Evolutionary conservation across 2,888 invertebrate genomes (phyloP), one percentile per base, ranked within the genome.

Genomic region (Eristalinus aeneus): DNA sequence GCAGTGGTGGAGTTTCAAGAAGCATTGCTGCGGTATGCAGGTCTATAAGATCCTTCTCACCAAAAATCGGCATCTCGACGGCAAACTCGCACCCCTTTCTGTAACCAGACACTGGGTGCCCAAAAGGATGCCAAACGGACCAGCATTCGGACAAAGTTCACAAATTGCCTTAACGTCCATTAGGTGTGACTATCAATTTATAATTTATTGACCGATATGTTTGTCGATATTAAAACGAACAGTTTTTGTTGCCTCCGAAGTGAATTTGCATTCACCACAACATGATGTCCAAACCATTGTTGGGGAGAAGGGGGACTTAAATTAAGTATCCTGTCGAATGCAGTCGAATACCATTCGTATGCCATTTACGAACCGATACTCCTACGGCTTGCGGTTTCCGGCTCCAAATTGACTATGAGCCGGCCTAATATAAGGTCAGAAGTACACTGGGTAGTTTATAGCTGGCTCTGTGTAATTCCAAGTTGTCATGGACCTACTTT

Each of bases 161-260:
- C 27, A 34, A 32, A 73, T 67, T 27, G 16, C 16, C 75, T 75
- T 76, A 85, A 73, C 75, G 76, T 72, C 80, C 85, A 80, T 85
- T 85, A 85, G 80, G 72, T 67, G 71, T 76, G 71, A 72, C 75
- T 76, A 76, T 68, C 80, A 85, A 72, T 85, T 85, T 71, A 80
- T 80, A 85, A 85, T 85, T 85, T 80, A 85, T 75, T 68, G 80
- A 46, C 54, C 61, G 23, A 67, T 76, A 80, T 75, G 75, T 63
- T 80, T 85, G 80, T 76, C 80, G 68, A 85, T 85, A 80, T 76
- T 85, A 85, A 80, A 85, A 85, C 76, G 76, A 72, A 85, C 80
- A 71, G 80, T 72, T 85, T 75, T 69, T 80, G 63, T 31, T 69
- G 84, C 67, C 75, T 71, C 67, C 54, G 67, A 76, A 76, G 72